Base-by-base conservation (phyloP, 2,888 invertebrate genomes). In the Chrysolina haemoptera region DNA sequence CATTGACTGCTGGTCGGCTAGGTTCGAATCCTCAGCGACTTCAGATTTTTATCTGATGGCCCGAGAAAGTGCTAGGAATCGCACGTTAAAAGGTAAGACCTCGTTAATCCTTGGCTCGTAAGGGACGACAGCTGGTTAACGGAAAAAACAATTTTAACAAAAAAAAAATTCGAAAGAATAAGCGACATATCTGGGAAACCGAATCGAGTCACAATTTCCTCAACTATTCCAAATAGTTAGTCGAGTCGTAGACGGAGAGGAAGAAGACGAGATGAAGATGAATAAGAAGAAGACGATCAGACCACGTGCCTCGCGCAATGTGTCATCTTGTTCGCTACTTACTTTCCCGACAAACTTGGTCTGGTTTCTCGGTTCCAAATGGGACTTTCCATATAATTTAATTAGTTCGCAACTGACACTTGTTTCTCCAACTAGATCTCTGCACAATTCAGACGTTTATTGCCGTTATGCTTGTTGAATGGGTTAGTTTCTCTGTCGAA, bases 341-440 rank as follows among this genome's bases (percentile, higher is more conserved):
- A 67, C 53, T 53, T 67, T 67, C 53, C 40, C 67, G 35, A 16
- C 35, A 59, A 59, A 59, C 27, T 59, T 35, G 35, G 67, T 50
- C 67, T 53, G 18, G 53, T 70, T 75, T 70, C 68, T 48, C 50
- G 67, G 66, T 55, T 63, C 16, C 70, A 67, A 64, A 73, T 70
- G 70, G 66, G 72, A 70, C 66, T 75, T 70, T 75, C 71, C 67
- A 20, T 67, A 50, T 66, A 70, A 72, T 72, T 68, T 70, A 73
- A 75, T 75, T 72, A 75, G 72, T 73, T 64, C 59, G 65, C 69
- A 71, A 68, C 70, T 71, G 74, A 74, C 64, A 74, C 74, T 74
- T 74, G 74, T 70, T 67, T 67, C 67, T 18, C 67, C 53, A 67
- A 67, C 53, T 67, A 10, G 41, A 67, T 67, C 59, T 35, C 59